These are phyloP conservation scores for Telmatherina bonti DNA, from an alignment of 2,797 vertebrate species.

Conservation along the genomic window DNA sequence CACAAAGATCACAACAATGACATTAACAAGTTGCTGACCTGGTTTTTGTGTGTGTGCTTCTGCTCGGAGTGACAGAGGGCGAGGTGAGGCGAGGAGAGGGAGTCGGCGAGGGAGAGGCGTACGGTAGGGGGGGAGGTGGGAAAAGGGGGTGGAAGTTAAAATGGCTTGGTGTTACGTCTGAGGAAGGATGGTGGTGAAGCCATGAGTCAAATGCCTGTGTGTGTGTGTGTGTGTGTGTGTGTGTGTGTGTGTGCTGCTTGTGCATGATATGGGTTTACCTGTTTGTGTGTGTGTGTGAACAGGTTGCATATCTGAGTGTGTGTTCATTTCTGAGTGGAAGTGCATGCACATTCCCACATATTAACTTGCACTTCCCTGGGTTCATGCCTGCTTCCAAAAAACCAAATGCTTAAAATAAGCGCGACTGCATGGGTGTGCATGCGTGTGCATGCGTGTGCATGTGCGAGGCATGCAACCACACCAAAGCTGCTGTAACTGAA, in stretches of 20 bases:
- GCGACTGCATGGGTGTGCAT: no score
- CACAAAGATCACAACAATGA: constrained; percentile 71
- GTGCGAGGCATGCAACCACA: constrained; percentile 12
- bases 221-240: constrained; percentile 14
- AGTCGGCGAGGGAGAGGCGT: constrained; percentile 12
- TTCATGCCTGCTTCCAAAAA: background rate
- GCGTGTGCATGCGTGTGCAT: constrained; percentile 10
- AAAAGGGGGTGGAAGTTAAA: constrained; percentile 42
- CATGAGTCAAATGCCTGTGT: constrained; percentile 37
- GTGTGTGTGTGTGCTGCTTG: background rate
- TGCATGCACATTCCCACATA: constrained; percentile 1
- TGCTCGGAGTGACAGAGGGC: constrained; percentile 58
- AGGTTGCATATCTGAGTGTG: constrained; percentile 18
- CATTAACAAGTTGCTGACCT: constrained; percentile 81
- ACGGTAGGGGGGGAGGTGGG: constrained; percentile 16
- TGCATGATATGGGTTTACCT: background rate
- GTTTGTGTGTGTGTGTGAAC: background rate
- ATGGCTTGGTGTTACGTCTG: constrained; percentile 26
- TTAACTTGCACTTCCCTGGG: background rate
- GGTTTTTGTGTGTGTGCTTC: constrained; percentile 73
- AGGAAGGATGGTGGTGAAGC: constrained; percentile 5
- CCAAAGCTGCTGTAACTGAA: constrained; percentile 48
- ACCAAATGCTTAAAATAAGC: background rate
- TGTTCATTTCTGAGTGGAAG: constrained; percentile 6
- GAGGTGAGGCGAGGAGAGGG: constrained; percentile 36